These are phyloP conservation scores for Sicus ferrugineus DNA, from an alignment of 2,888 invertebrate species.

Conservation along the genomic window DNA sequence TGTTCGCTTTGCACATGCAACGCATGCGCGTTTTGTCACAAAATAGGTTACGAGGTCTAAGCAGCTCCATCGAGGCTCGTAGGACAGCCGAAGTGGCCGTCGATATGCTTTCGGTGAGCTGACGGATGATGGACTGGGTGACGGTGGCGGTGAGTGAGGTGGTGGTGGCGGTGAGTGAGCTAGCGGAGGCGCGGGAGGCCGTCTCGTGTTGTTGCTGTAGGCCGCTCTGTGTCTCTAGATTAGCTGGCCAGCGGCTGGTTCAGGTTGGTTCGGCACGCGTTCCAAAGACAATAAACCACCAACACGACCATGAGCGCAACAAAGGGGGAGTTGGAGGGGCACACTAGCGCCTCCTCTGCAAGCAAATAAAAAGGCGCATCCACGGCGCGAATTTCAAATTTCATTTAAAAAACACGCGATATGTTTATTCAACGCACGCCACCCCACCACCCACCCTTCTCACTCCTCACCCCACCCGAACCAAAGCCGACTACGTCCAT, in stretches of 20 bases:
- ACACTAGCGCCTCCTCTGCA: too few relatives aligned
- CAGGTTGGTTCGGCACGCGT: background rate
- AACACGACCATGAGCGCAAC: background rate
- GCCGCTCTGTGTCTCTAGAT: background rate
- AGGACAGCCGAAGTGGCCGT: background rate
- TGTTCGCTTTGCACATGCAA: too few relatives aligned
- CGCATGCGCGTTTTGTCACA: background rate
- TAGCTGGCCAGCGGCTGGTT: background rate
- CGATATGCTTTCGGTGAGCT: background rate
- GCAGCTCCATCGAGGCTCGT: background rate
- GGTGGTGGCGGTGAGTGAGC: background rate
- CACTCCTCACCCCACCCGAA: too few relatives aligned
- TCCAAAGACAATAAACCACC: background rate
- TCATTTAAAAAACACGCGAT: too few relatives aligned
- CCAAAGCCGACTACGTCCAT: background rate
- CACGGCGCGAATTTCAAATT: too few relatives aligned
- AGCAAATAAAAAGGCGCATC: too few relatives aligned
- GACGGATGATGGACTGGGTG: background rate
- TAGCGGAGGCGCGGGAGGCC: background rate
- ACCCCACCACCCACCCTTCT: too few relatives aligned
- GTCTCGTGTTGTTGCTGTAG: background rate
- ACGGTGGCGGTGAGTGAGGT: background rate
- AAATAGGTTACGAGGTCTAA: constrained; percentile 7
- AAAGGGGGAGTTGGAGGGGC: too few relatives aligned
- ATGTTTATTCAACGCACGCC: too few relatives aligned